Base-by-base conservation (phyloP, 2,113 vertebrate genomes). In the Irena cyanogastra region DNA sequence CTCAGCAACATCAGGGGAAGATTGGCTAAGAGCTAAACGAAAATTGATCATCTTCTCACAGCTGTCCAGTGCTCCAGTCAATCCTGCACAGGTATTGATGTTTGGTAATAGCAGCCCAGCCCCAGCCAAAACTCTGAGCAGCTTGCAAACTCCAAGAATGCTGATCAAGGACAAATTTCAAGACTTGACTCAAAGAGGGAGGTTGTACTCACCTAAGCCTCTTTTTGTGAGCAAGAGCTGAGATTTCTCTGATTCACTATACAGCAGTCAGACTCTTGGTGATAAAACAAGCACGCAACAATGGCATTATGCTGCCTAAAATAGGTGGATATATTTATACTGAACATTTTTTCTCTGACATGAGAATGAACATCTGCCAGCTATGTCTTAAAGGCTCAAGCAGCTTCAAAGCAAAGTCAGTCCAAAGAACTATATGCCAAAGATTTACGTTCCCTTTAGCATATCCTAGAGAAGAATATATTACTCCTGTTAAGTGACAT, bases 1-100 rank as follows among this genome's bases (percentile, higher is more conserved):
- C 92, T 88, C 61, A 75, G 90, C 75, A 39, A 24, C 3, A 5
- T 49, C 28, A 65, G 49, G 17, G 37, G 60, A 93, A 88, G 82
- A 70, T 52, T 30, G 76, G 53, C 78, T 53, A 65, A 82, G 56
- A 77, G 57, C 45, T 83, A 92, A 96, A 91, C 24, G 50, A 94
- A 95, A 93, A 93, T 37, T 71, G 81, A 97, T 95, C 81, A 35
- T 70, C 72, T 83, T 83, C 71, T 81, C 87, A 87, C 72, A 65
- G 11, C 59, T 23, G 10, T 12, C 28, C 20, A 1, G 50, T 19
- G 4, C 13, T 41, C 65, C 90, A 81, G 92, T 96, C 94, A 90
- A 64, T 91, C 84, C 94, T 60, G 77, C 22, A 20, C 72, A 57
- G n/a, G 22, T 70, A 95, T 1, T 65, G 94, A 96, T 49, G 19